Conservation (phyloP, 2,113 vertebrate genomes). For the Dipodomys merriami region DNA sequence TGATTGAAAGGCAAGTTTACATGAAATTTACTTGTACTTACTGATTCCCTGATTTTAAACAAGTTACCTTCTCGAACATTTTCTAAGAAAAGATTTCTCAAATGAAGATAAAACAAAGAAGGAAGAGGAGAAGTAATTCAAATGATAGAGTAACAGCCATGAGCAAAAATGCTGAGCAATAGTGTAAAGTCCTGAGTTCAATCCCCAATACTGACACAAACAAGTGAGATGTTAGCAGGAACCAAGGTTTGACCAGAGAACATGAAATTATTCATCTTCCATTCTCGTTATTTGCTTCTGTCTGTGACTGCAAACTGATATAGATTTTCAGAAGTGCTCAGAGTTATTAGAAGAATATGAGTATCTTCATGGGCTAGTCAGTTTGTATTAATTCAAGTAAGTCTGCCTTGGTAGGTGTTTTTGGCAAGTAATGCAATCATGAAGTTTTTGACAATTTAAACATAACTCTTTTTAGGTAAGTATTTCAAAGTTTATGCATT, state of each 20-base stretch:
- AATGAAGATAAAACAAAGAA: no score
- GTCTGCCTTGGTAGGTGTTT: neutral
- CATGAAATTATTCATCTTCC: constrained; percentile 44
- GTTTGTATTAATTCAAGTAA: neutral
- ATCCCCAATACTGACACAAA: neutral
- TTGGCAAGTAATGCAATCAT: neutral
- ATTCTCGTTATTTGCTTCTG: neutral
- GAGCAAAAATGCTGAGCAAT: no score
- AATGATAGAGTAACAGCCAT: no score
- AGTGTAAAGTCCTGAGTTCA: neutral
- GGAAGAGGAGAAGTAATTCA: no score
- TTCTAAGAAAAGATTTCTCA: no score
- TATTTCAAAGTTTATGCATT: constrained; percentile 20
- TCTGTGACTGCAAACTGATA: neutral
- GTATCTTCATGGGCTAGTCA: neutral
- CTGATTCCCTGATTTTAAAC: no score
- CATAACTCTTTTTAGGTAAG: neutral
- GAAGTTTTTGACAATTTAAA: neutral
- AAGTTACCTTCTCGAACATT: no score
- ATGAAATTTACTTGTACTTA: no score
- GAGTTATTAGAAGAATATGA: neutral
- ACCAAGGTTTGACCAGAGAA: neutral
- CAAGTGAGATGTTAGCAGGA: neutral
- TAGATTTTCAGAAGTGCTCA: neutral
- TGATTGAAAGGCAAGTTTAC: no score